Conservation (phyloP, 1,140 invertebrate species). For the Dendroctonus valens region DNA sequence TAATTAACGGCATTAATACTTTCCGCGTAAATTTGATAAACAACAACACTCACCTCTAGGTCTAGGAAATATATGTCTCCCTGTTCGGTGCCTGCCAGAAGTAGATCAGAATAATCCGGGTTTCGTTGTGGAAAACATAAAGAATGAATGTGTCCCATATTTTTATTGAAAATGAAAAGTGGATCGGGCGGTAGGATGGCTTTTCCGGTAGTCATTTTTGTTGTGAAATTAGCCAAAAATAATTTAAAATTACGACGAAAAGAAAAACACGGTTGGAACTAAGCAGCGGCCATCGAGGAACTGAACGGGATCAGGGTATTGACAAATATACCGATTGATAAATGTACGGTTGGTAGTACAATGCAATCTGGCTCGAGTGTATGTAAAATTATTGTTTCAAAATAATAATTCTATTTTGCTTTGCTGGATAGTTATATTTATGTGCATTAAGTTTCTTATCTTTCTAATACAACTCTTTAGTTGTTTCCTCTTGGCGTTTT, state of each 20-base stretch:
- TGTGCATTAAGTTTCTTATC: no score
- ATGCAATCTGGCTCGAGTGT: no score
- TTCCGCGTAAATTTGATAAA: not conserved
- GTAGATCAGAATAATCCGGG: conserved; percentile 56
- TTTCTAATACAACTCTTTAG: no score
- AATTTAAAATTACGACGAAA: conserved; percentile 21
- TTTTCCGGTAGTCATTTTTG: conserved; percentile 50
- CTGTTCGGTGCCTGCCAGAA: conserved; percentile 66
- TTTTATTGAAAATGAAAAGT: conserved; percentile 63
- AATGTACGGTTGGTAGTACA: no score
- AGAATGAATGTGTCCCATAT: conserved; percentile 63
- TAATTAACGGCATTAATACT: no score
- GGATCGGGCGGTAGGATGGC: conserved; percentile 60
- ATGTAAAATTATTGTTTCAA: no score
- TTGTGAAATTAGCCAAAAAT: conserved; percentile 8
- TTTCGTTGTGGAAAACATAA: conserved; percentile 57
- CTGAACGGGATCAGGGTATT: no score
- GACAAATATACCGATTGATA: no score
- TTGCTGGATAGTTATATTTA: no score
- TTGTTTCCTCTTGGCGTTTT: no score
- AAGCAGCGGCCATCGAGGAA: conserved; percentile 25
- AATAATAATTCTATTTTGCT: no score
- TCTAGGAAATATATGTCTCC: conserved; percentile 71
- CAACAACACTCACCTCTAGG: conserved; percentile 57
- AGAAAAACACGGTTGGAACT: conserved; percentile 29